Percentiles rank a stretch among this genome's conserved stretches.
Evolutionary conservation across 1,140 invertebrate genomes (phyloP).

Genomic region (Lepidurus apus): DNA sequence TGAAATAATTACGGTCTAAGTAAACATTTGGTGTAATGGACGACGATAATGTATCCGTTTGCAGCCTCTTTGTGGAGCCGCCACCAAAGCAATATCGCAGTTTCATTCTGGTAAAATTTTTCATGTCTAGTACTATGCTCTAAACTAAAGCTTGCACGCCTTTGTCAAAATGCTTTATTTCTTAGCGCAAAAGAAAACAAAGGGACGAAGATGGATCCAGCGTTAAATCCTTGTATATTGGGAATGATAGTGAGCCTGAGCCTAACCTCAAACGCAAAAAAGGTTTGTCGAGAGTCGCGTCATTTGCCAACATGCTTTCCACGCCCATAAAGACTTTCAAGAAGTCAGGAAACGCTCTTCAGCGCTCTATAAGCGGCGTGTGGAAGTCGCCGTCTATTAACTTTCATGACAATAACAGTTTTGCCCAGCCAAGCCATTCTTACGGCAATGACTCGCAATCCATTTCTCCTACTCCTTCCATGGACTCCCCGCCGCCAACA

Average conservation of each 20-base stretch:
- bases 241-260: conserved; percentile 36
- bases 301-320: conserved; percentile 43
- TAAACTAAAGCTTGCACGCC: conserved; percentile 4
- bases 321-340: conserved; percentile 37
- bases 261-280: conserved; percentile 44
- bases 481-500: conserved; percentile 40
- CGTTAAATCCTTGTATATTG: conserved; percentile 43
- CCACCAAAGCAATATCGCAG: conserved; percentile 39
- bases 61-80: conserved; percentile 45
- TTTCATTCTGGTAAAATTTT: conserved; percentile 45
- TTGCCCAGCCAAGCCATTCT: conserved; percentile 34
- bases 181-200: conserved; percentile 46
- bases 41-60: conserved; percentile 41
- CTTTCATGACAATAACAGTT: conserved; percentile 39
- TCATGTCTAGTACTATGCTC: not conserved
- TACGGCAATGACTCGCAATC: not conserved
- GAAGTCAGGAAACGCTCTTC: conserved; percentile 41
- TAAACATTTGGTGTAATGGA: conserved; percentile 25
- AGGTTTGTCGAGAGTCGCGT: conserved; percentile 45
- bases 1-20: not conserved
- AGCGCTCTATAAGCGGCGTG: conserved; percentile 42
- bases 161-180: conserved; percentile 11
- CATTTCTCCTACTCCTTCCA: conserved; percentile 29
- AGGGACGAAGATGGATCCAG: conserved; percentile 44
- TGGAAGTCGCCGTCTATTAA: conserved; percentile 38